These are phyloP conservation scores for Rattus norvegicus DNA, from an alignment of 2,113 vertebrate species.

Conservation along the genomic window GRCr8 NC_086031.1:75832501-75833000, in stretches of 20 bases:
- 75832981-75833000: conserved; percentile 4
- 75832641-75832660: neutral
- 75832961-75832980: conserved; percentile 44
- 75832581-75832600: neutral
- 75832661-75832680: neutral
- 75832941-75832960: conserved; percentile 37
- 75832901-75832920: neutral
- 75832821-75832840: neutral
- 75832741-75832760: neutral
- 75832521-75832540: neutral
- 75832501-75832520: neutral
- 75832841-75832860: neutral
- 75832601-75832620: neutral
- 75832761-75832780: neutral
- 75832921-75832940: neutral
- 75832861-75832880: neutral
- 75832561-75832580: neutral
- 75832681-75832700: neutral
- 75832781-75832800: neutral
- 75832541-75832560: neutral
- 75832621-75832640: neutral
- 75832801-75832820: neutral
- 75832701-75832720: neutral
- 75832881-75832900: neutral
- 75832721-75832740: neutral